A percentile compares a stretch with the other conserved stretches of the same genome.
phyloP scores from a whole-genome alignment of 2,797 vertebrate genomes.

The Sarcoramphus papa region DNA sequence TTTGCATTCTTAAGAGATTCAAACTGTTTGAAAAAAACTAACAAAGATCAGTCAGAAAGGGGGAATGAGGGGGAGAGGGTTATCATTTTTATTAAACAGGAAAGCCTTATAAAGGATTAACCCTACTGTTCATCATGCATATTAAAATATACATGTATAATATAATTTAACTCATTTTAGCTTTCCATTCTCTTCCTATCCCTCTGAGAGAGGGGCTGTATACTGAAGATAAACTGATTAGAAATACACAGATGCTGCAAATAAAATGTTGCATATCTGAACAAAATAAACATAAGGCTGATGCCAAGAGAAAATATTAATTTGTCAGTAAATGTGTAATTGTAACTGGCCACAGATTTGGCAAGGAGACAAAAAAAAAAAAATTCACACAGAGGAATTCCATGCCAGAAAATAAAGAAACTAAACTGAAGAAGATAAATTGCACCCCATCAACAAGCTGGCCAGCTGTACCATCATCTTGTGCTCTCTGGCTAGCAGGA shows the following conservation, averaged over 20 bases:
- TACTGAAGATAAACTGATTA: slow-evolving; percentile 40
- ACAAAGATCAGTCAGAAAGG: background rate
- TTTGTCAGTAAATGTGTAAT: slow-evolving; percentile 57
- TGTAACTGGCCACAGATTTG: slow-evolving; percentile 40
- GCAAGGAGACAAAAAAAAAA: slow-evolving; percentile 27
- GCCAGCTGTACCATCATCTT: background rate
- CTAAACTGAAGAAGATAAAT: slow-evolving; percentile 53
- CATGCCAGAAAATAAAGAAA: slow-evolving; percentile 34
- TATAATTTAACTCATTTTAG: background rate
- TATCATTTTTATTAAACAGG: background rate
- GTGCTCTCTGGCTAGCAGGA: background rate
- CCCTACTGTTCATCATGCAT: background rate
- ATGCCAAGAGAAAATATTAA: slow-evolving; percentile 60
- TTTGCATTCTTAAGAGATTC: background rate
- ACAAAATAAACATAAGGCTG: slow-evolving; percentile 43
- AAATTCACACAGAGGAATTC: slow-evolving; percentile 12
- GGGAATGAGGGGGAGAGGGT: background rate
- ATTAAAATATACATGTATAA: background rate
- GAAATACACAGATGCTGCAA: slow-evolving; percentile 52
- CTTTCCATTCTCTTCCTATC: background rate
- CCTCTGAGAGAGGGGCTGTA: background rate
- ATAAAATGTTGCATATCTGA: slow-evolving; percentile 32
- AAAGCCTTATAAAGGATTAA: background rate
- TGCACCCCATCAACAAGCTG: slow-evolving; percentile 20
- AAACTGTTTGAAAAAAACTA: background rate